A percentile compares a stretch with the other conserved stretches of the same genome.
These are phyloP conservation scores for Pteropus rufus DNA, from an alignment of 2,797 vertebrate genomes.

Conservation along the genomic window DNA sequence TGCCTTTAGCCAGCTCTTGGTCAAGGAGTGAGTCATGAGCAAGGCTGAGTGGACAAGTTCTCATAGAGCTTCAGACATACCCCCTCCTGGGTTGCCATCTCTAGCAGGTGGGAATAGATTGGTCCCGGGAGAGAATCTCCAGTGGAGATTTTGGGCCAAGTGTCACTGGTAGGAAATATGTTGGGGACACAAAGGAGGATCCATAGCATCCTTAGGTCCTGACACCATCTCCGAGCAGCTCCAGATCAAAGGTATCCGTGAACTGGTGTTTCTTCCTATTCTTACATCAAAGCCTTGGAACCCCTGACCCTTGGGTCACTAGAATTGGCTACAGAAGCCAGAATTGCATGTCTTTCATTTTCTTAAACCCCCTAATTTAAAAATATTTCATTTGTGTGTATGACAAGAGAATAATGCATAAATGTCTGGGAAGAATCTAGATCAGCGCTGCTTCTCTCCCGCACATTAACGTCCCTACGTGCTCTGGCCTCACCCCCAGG, in stretches of 20 bases:
- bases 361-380: neutral
- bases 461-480: fast-evolving
- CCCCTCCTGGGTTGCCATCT: neutral
- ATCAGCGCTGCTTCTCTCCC: neutral
- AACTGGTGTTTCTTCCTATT: neutral
- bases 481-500: neutral
- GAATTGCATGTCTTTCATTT: neutral
- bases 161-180: neutral
- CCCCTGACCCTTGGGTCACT: neutral
- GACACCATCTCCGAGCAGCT: neutral
- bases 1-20: neutral
- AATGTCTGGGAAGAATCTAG: neutral
- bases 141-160: neutral
- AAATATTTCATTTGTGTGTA: neutral
- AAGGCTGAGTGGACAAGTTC: neutral
- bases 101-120: neutral
- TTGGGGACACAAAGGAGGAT: neutral
- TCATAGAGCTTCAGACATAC: neutral
- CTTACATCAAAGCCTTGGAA: neutral
- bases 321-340: neutral
- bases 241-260: neutral
- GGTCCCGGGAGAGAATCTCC: neutral
- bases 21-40: neutral
- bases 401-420: neutral
- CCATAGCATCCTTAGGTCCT: neutral